Conservation (phyloP, 2,113 vertebrate species). For the Cacatua alba region DNA sequence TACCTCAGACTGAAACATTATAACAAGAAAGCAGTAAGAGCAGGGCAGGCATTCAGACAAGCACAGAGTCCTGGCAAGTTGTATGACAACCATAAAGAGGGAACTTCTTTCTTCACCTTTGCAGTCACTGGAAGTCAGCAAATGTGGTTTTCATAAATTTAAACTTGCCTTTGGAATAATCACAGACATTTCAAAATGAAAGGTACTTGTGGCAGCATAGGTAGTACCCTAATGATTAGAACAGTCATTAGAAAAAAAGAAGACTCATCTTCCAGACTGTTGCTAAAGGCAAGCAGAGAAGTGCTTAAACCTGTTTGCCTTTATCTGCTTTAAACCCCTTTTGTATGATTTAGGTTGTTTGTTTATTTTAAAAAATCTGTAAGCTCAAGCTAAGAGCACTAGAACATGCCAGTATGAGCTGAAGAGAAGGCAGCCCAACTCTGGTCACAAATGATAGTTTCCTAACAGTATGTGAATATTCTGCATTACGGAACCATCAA, state of each 20-base stretch:
- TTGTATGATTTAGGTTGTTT: neutral
- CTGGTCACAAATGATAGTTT: neutral
- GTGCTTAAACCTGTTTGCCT: neutral
- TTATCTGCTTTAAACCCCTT: neutral
- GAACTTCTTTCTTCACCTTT: neutral
- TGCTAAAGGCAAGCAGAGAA: neutral
- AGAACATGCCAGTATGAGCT: neutral
- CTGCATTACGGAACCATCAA: neutral
- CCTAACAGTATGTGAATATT: neutral
- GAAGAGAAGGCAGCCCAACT: neutral
- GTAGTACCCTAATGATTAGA: neutral
- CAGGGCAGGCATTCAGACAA: neutral
- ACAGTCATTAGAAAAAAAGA: fast-evolving
- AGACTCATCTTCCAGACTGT: neutral
- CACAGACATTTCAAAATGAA: neutral
- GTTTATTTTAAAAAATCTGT: neutral
- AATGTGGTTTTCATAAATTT: neutral
- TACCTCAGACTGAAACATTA: neutral
- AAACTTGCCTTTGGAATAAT: neutral
- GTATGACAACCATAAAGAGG: neutral
- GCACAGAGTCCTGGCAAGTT: neutral
- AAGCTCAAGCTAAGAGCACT: neutral
- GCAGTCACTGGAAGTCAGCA: neutral
- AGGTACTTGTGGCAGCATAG: neutral
- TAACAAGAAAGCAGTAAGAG: neutral